Evolutionary conservation across 2,797 vertebrate genomes (phyloP).

Genomic region (Picus viridis): DNA sequence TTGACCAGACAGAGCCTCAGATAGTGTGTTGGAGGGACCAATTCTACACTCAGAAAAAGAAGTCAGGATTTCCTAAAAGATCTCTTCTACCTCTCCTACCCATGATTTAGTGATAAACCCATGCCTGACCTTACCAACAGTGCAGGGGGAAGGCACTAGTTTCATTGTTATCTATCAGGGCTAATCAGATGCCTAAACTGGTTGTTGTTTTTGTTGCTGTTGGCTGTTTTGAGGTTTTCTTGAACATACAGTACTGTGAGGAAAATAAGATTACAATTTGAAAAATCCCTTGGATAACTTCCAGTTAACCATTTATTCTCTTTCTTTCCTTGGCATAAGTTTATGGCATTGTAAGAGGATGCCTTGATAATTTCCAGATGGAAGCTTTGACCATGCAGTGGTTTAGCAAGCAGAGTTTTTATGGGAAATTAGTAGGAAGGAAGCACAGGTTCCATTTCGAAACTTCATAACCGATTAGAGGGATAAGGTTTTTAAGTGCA

Average conservation of each 20-base stretch:
- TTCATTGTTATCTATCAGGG: background rate
- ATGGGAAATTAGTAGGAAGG: constrained; percentile 59
- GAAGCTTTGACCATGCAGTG: background rate
- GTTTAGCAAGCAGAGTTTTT: background rate
- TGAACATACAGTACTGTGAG: background rate
- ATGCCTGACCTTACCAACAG: background rate
- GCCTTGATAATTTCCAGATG: background rate
- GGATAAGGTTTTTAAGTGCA: constrained; percentile 67
- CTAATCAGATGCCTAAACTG: background rate
- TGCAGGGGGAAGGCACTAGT: background rate
- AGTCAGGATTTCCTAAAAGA: background rate
- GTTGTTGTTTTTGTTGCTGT: too few relatives aligned
- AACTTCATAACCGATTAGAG: constrained; percentile 72
- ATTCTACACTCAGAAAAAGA: background rate
- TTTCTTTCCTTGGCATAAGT: background rate
- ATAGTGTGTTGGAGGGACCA: background rate
- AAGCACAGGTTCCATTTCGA: constrained; percentile 60
- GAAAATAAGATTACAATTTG: background rate
- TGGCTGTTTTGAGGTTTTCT: background rate
- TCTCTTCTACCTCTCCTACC: background rate
- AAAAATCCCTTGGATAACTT: background rate
- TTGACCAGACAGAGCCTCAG: background rate
- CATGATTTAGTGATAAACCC: background rate
- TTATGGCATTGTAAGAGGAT: background rate
- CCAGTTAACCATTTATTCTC: background rate